phyloP scores from a whole-genome alignment of 2,113 vertebrate species.

The Cyrtonyx montezumae region DNA sequence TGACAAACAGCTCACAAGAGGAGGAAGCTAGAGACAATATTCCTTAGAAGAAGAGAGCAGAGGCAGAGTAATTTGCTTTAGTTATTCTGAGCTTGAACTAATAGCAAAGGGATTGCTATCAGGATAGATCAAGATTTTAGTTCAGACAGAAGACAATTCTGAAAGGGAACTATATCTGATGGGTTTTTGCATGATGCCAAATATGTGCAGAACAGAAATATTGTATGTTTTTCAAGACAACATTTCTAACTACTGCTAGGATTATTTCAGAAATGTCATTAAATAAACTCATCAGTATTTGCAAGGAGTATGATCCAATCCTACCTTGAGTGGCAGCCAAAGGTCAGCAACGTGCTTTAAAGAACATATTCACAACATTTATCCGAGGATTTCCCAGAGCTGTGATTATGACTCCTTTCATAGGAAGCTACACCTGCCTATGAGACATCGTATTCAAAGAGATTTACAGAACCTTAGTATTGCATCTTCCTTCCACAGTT shows the following conservation, averaged over 20 bases:
- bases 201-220: neutral
- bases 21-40: neutral
- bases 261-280: neutral
- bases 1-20: fast-evolving
- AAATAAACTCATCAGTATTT: neutral
- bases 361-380: neutral
- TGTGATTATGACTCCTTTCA: neutral
- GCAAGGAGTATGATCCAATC: neutral
- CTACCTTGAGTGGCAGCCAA: neutral
- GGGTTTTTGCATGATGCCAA: neutral
- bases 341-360: neutral
- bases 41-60: neutral
- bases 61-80: neutral
- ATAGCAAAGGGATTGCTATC: neutral
- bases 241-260: neutral
- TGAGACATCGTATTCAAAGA: neutral
- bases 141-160: neutral
- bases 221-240: neutral
- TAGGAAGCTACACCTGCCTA: neutral
- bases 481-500: neutral
- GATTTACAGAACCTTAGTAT: fast-evolving
- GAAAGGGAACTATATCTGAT: neutral
- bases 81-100: neutral
- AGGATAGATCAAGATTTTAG: fast-evolving
- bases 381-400: neutral